Evolutionary conservation across 2,888 invertebrate genomes (phyloP).

Genomic region (Escarpia spicata): DNA sequence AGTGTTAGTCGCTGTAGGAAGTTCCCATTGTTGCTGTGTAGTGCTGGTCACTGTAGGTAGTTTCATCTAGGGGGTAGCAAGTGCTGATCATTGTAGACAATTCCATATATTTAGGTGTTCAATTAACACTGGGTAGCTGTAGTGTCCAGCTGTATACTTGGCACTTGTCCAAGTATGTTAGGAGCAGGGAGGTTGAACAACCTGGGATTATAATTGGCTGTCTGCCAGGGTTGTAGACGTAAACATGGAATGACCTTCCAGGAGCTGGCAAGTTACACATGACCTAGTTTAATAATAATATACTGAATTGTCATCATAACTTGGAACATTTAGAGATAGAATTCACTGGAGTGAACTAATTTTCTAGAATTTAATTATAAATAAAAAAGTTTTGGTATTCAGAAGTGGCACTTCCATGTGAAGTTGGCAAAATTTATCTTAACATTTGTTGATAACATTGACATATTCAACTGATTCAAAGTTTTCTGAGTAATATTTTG

Average conservation of each 20-base stretch:
- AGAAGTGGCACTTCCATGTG: too few species aligned
- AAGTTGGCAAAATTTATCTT: too few species aligned
- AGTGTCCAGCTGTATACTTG: background rate
- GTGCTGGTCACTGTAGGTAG: background rate
- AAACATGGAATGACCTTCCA: background rate
- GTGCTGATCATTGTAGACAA: background rate
- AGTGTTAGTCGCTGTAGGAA: background rate
- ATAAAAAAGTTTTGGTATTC: background rate
- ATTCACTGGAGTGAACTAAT: background rate
- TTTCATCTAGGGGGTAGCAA: background rate
- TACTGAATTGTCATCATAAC: background rate
- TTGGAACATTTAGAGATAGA: background rate
- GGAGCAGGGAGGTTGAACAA: background rate
- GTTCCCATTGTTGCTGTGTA: background rate
- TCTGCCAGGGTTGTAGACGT: background rate
- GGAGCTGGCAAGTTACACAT: background rate
- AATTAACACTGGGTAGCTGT: background rate
- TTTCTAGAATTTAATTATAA: background rate
- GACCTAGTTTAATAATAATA: conserved; percentile 12
- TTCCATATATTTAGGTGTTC: background rate
- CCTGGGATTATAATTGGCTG: background rate
- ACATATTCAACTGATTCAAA: too few species aligned
- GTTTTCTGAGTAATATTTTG: too few species aligned
- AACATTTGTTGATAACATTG: too few species aligned
- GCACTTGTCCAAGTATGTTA: background rate